Evolutionary conservation across 2,888 invertebrate species (phyloP), one percentile per base, ranked within the genome.

Genomic region (Fragum fragum): DNA sequence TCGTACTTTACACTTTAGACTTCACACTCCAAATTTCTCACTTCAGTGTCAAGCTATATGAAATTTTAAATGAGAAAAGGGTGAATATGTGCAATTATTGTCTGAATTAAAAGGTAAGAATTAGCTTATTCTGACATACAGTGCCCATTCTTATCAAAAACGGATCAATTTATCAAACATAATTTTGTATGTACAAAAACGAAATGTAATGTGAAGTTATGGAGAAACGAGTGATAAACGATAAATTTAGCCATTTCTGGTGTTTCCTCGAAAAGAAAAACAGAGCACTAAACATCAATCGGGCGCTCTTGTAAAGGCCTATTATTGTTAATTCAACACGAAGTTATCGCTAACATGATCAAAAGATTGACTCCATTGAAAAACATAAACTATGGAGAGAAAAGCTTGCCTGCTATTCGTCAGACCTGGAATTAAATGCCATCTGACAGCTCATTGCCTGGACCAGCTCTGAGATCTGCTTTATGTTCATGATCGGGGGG

Each of bases 291-390:
- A 81, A 84, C 81, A 84, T 84, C 84, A 84, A 84, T 84, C 81
- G 81, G n/a, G 52, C 28, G 63, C 73, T 74, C 68, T 69, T 69
- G 78, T 55, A 81, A 79, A 76, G 72, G 72, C 74, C 76, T 76
- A 77, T 80, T 81, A 71, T 76, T 79, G 81, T 81, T 79, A 81
- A 81, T 81, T 85, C 85, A 85, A 85, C 85, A 85, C 76, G 81
- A 81, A 79, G 79, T 81, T 81, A 85, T 85, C 85, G 81, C 85
- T 72, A 76, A 76, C 73, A 72, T 79, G 85, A 85, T 85, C 85
- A 85, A 81, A 85, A 76, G 74, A 77, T 66, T 72, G 76, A 72
- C 73, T 81, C 70, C 74, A 69, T 75, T 66, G 61, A 85, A 81
- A 79, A 81, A 78, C 80, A 78, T 81, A 81, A 81, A 85, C 81